Evolutionary conservation across 2,113 vertebrate genomes (phyloP).

Genomic region (Oryzias melastigma): DNA sequence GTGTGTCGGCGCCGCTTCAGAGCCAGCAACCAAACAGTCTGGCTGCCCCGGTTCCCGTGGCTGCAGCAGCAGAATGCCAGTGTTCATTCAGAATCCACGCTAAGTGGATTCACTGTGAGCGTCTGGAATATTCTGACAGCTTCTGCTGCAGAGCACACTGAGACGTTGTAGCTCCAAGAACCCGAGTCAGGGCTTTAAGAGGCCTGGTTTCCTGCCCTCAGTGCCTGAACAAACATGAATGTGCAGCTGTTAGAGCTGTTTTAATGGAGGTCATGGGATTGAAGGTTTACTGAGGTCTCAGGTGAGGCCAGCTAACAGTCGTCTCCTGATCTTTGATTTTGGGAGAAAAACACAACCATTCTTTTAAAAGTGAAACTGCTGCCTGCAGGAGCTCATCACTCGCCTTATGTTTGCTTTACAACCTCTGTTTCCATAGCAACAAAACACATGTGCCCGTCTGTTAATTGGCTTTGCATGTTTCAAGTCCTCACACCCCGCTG

Average conservation of each 20-base stretch:
- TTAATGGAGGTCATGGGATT: slow-evolving; percentile 17
- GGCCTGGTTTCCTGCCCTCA: slow-evolving; percentile 47
- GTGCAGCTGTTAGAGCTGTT: slow-evolving; percentile 14
- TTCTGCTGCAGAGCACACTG: slow-evolving; percentile 39
- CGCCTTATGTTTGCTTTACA: too few relatives aligned
- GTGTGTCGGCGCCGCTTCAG: slow-evolving; percentile 34
- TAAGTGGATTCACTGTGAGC: slow-evolving; percentile 37
- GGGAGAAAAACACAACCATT: too few relatives aligned
- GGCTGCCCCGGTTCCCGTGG: slow-evolving; percentile 40
- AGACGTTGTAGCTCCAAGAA: slow-evolving; percentile 35
- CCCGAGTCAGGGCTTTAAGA: neutral
- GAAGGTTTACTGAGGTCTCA: too few relatives aligned
- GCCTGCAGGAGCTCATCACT: too few relatives aligned
- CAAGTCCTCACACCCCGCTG: too few relatives aligned
- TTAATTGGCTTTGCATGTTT: too few relatives aligned
- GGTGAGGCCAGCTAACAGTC: too few relatives aligned
- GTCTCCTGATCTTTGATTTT: too few relatives aligned
- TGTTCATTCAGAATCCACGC: slow-evolving; percentile 43
- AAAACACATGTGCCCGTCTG: too few relatives aligned
- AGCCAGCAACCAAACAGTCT: slow-evolving; percentile 26
- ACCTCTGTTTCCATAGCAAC: too few relatives aligned
- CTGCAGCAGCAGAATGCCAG: slow-evolving; percentile 3
- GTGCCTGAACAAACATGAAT: slow-evolving; percentile 39
- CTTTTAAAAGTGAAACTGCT: too few relatives aligned
- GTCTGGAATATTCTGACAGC: slow-evolving; percentile 33